phyloP scores from a whole-genome alignment of 2,797 vertebrate genomes.

The Chanos chanos region DNA sequence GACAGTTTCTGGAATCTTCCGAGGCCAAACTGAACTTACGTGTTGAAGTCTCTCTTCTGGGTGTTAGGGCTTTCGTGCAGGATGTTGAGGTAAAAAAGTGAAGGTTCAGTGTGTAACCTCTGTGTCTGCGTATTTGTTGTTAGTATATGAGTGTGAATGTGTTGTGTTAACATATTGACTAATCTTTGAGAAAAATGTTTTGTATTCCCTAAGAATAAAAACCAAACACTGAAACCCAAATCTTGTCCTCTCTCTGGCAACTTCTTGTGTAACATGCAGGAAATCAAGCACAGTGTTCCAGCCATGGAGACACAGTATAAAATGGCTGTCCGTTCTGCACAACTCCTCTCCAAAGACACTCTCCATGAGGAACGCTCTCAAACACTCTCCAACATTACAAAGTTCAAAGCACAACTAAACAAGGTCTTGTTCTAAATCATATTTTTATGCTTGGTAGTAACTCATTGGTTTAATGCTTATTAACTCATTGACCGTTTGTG shows the following conservation, averaged over 20 bases:
- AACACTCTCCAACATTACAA: conserved; percentile 76
- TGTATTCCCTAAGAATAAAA: too few relatives aligned
- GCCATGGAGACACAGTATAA: conserved; percentile 91
- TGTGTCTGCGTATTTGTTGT: too few relatives aligned
- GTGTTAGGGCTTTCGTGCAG: conserved; percentile 83
- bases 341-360: conserved; percentile 87
- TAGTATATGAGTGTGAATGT: too few relatives aligned
- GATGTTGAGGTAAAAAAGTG: conserved; percentile 82
- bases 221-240: too few relatives aligned
- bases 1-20: conserved; percentile 82
- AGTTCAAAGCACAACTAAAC: conserved; percentile 84
- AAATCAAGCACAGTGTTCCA: conserved; percentile 85
- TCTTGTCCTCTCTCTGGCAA: background rate
- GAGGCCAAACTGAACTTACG: conserved; percentile 80
- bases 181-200: background rate
- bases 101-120: too few relatives aligned
- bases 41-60: conserved; percentile 86
- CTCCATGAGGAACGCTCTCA: conserved; percentile 80
- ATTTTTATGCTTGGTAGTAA: too few relatives aligned
- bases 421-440: too few relatives aligned
- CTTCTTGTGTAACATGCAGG: conserved; percentile 62
- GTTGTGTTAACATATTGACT: background rate
- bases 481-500: conserved; percentile 3
- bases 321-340: conserved; percentile 76
- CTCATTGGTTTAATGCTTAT: too few relatives aligned